Conservation (phyloP, 2,888 invertebrate genomes). For the Toxonevra muliebris region DNA sequence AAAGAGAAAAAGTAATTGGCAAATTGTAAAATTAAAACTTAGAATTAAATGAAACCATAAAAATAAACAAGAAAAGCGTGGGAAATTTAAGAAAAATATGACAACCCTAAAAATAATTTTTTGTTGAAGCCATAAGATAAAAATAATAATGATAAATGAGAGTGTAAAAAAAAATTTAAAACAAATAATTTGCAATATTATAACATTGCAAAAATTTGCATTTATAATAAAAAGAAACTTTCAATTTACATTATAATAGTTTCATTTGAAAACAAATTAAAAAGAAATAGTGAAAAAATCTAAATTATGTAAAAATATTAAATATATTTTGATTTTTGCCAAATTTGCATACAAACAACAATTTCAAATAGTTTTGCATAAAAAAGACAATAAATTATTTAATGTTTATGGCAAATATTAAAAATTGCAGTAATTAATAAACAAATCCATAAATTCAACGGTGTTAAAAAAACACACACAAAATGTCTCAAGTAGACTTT, state of each 20-base stretch:
- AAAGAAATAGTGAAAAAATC: neutral
- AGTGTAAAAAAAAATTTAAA: too few relatives aligned
- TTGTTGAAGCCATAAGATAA: too few relatives aligned
- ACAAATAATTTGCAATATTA: too few relatives aligned
- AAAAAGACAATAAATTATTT: too few relatives aligned
- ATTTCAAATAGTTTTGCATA: too few relatives aligned
- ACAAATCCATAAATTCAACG: constrained; percentile 16
- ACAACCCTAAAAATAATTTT: neutral
- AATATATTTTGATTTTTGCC: too few relatives aligned
- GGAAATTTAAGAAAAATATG: neutral
- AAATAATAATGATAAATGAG: too few relatives aligned
- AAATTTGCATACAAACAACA: too few relatives aligned
- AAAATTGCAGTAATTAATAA: constrained; percentile 10
- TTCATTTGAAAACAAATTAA: neutral
- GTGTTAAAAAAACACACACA: constrained; percentile 11
- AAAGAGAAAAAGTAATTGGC: neutral
- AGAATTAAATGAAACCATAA: constrained; percentile 7
- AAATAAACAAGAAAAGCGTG: constrained; percentile 16
- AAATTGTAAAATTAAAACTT: constrained; percentile 16
- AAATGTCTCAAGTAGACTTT: constrained; percentile 57
- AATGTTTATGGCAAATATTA: neutral
- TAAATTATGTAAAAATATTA: too few relatives aligned
- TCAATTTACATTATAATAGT: too few relatives aligned
- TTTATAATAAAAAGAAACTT: too few relatives aligned
- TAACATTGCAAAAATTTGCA: too few relatives aligned